Percentiles rank a stretch among this genome's conserved stretches.
Evolutionary conservation across 2,888 invertebrate species (phyloP).

Genomic region (Mayetiola destructor): DNA sequence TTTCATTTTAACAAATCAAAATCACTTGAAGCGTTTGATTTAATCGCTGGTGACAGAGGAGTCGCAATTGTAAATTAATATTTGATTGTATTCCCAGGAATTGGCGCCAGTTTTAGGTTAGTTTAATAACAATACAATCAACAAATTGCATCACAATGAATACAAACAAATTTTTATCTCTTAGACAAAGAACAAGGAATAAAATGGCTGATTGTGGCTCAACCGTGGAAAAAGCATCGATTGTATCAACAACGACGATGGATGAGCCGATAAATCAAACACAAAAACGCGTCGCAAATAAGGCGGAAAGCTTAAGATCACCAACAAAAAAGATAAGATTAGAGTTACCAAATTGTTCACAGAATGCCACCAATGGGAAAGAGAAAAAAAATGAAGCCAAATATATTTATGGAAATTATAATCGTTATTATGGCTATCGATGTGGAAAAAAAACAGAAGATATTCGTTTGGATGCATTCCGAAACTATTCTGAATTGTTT

Average conservation of each 20-base stretch:
- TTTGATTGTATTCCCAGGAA: too few species aligned
- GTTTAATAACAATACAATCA: neutral
- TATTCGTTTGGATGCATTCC: conserved; percentile 50
- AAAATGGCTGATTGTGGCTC: neutral
- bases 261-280: neutral
- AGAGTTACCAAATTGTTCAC: neutral
- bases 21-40: too few species aligned
- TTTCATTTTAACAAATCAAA: too few species aligned
- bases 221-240: neutral
- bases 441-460: conserved; percentile 53
- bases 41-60: too few species aligned
- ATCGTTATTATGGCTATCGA: conserved; percentile 68
- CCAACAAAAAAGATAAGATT: neutral
- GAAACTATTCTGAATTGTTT: conserved; percentile 49
- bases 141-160: neutral
- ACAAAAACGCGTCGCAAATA: neutral
- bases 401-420: conserved; percentile 32
- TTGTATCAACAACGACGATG: neutral
- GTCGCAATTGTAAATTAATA: too few species aligned
- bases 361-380: neutral
- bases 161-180: neutral
- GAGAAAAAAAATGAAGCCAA: conserved; percentile 13
- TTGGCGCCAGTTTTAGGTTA: conserved; percentile 9
- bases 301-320: neutral
- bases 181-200: neutral